Evolutionary conservation across 2,113 vertebrate genomes (phyloP).

Genomic region (Micronycteris hirsuta): DNA sequence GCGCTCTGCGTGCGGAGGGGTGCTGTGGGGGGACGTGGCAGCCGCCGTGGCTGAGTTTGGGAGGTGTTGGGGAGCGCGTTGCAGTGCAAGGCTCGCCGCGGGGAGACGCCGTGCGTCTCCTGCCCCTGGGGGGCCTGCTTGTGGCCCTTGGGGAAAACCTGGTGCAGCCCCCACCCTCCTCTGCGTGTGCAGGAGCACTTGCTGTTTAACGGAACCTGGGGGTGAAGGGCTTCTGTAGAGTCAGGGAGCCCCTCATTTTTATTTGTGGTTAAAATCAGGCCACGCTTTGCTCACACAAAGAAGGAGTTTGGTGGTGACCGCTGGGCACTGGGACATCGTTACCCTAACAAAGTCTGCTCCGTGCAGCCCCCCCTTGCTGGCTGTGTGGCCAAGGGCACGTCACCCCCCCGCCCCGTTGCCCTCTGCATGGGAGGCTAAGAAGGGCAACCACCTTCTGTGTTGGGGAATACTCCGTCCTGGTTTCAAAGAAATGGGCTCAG

Average conservation of each 20-base stretch:
- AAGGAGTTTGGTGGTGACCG: neutral
- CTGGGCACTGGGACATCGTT: accelerated
- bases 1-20: neutral
- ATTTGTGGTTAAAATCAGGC: neutral
- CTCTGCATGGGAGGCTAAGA: accelerated
- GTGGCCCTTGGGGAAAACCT: neutral
- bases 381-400: neutral
- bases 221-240: neutral
- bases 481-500: neutral
- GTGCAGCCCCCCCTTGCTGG: neutral
- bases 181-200: accelerated
- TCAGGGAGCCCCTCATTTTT: neutral
- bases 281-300: neutral
- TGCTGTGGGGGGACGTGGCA: neutral
- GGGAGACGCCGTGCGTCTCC: accelerated
- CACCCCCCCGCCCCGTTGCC: neutral
- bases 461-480: too few relatives aligned
- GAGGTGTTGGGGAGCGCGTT: neutral
- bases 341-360: neutral
- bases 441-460: accelerated
- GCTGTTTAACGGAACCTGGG: neutral
- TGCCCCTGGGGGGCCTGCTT: neutral
- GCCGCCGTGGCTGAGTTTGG: too few relatives aligned
- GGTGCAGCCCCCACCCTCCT: neutral
- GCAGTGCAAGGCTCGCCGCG: accelerated